Evolutionary conservation across 2,888 invertebrate genomes (phyloP).

Genomic region (Isotomurus palustris): DNA sequence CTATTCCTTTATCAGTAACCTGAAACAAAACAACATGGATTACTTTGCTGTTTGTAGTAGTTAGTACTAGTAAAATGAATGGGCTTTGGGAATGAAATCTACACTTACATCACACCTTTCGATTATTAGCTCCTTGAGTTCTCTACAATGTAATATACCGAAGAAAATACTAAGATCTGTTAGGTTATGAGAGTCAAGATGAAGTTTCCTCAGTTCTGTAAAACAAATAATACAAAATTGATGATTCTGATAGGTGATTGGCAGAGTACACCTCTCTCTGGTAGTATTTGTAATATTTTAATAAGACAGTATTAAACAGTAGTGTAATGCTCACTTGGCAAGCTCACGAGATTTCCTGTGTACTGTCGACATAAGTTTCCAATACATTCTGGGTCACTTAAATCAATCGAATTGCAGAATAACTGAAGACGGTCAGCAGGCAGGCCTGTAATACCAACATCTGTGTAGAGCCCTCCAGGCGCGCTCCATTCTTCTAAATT

Average conservation of each 20-base stretch:
- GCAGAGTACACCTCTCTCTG: no score
- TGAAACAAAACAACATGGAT: conserved; percentile 3
- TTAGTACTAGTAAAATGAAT: neutral
- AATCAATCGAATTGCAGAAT: neutral
- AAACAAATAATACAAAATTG: no score
- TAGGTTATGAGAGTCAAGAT: conserved; percentile 26
- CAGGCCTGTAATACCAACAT: conserved; percentile 27
- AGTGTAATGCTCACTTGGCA: neutral
- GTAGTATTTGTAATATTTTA: no score
- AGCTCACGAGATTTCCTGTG: conserved; percentile 2
- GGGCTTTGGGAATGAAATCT: neutral
- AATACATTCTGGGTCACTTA: neutral
- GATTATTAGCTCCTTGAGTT: conserved; percentile 30
- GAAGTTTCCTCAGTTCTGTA: conserved; percentile 23
- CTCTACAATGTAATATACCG: conserved; percentile 24
- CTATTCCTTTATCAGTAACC: conserved; percentile 36
- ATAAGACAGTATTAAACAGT: no score
- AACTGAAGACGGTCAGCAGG: neutral
- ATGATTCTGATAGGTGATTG: no score
- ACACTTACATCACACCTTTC: conserved; percentile 26
- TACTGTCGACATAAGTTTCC: neutral
- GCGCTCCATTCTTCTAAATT: conserved; percentile 30
- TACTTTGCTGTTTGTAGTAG: neutral
- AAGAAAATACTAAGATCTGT: conserved; percentile 32
- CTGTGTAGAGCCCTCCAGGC: conserved; percentile 28